Percentiles rank a stretch among this genome's conserved stretches.
Evolutionary conservation across 2,888 invertebrate species (phyloP).

Genomic region (Chesias legatella): DNA sequence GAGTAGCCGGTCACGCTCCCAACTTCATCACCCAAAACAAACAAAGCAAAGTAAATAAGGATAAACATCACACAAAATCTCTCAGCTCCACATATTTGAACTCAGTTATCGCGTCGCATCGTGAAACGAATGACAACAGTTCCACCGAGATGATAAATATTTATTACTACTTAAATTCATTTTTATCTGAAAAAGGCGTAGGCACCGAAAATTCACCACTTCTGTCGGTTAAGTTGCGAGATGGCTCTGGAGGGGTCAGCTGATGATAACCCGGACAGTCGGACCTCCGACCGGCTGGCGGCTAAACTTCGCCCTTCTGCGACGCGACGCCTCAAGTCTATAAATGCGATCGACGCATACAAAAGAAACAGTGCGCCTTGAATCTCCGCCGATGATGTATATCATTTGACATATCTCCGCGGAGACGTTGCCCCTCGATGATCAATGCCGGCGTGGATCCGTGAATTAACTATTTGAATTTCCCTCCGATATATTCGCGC

Average conservation of each 20-base stretch:
- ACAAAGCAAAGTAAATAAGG: too few species aligned
- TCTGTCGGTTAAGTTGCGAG: conserved; percentile 40
- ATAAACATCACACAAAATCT: too few species aligned
- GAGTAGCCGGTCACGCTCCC: too few species aligned
- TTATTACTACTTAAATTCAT: too few species aligned
- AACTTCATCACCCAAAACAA: too few species aligned
- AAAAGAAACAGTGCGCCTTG: conserved; percentile 68
- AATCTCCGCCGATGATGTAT: conserved; percentile 69
- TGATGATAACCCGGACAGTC: conserved; percentile 60
- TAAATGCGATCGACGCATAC: conserved; percentile 64
- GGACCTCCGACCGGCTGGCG: conserved; percentile 59
- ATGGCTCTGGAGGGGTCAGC: conserved; percentile 52
- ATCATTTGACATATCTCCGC: conserved; percentile 42
- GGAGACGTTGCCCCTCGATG: conserved; percentile 47
- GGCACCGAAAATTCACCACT: conserved; percentile 42
- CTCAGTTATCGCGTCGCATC: too few species aligned
- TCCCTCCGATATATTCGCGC: conserved; percentile 59
- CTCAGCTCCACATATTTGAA: too few species aligned
- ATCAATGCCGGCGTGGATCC: conserved; percentile 46
- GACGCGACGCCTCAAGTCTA: conserved; percentile 62
- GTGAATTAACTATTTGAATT: conserved; percentile 43
- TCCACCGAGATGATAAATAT: too few species aligned
- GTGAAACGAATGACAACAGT: too few species aligned
- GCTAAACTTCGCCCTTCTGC: conserved; percentile 64
- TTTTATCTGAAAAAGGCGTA: too few species aligned